phyloP scores from a whole-genome alignment of 2,888 invertebrate genomes.

The Cordilura impudica region DNA sequence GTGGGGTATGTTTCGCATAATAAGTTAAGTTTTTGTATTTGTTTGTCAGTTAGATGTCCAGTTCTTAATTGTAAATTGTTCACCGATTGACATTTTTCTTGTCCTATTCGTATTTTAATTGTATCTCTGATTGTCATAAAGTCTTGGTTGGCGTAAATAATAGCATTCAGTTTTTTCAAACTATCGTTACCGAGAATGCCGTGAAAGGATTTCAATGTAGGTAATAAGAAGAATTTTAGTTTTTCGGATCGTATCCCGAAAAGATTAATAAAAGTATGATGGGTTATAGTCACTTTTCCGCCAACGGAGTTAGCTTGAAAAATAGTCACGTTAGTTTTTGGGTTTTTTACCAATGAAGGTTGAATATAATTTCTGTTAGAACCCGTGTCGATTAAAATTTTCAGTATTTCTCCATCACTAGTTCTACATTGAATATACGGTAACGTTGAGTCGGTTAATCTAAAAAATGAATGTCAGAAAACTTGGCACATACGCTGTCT shows the following conservation, averaged over 20 bases:
- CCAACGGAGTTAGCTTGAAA: slow-evolving; percentile 24
- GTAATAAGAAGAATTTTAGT: slow-evolving; percentile 2
- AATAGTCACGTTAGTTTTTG: slow-evolving; percentile 12
- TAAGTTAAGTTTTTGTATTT: not conserved
- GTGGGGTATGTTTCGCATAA: not conserved
- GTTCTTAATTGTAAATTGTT: not conserved
- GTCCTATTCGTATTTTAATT: not conserved
- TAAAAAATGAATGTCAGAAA: no score
- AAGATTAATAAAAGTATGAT: slow-evolving; percentile 28
- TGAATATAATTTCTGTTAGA: slow-evolving; percentile 30
- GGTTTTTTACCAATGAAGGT: slow-evolving; percentile 6
- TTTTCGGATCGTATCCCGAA: slow-evolving; percentile 9
- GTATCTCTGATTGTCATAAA: not conserved
- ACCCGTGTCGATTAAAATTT: slow-evolving; percentile 36
- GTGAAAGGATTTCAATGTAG: not conserved
- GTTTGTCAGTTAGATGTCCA: not conserved
- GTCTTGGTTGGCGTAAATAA: not conserved
- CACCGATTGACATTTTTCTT: not conserved
- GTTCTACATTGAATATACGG: no score
- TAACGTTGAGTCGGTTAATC: no score
- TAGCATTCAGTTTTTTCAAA: slow-evolving; percentile 9
- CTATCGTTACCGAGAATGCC: not conserved
- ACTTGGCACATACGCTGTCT: no score
- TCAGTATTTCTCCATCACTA: no score
- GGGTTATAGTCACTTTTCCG: slow-evolving; percentile 25